These are phyloP conservation scores for Yoshiicerus persimilis DNA, from an alignment of 1,140 invertebrate genomes.

Conservation along the genomic window DNA sequence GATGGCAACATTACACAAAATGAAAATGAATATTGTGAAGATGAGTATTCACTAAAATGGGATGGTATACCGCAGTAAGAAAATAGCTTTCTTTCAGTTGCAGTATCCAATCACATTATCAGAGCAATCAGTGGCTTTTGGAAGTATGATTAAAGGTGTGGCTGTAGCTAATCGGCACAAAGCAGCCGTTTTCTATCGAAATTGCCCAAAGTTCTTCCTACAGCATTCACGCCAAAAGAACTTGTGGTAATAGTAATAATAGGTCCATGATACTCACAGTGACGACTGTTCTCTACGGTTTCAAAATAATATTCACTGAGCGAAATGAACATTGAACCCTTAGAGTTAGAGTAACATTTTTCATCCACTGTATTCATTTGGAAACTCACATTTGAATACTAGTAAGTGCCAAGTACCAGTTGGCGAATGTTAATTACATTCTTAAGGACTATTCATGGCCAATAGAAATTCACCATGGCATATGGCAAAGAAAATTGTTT, in stretches of 20 bases:
- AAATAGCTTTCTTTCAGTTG: constrained; percentile 2
- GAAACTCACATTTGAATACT: no score
- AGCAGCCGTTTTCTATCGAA: neutral
- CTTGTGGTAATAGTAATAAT: no score
- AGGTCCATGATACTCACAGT: neutral
- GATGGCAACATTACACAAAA: constrained; percentile 8
- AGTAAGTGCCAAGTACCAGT: no score
- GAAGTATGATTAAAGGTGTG: constrained; percentile 24
- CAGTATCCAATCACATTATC: constrained; percentile 29
- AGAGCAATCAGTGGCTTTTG: neutral
- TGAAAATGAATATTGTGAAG: neutral
- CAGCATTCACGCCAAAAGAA: neutral
- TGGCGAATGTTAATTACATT: neutral
- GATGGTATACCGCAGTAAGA: neutral
- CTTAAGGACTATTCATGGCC: no score
- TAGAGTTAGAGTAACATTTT: no score
- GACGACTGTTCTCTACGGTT: no score
- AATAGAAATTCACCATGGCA: no score
- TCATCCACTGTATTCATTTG: no score
- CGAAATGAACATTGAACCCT: no score
- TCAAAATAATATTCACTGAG: no score
- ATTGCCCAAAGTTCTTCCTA: neutral
- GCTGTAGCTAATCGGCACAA: constrained; percentile 5
- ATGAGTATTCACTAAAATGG: neutral
- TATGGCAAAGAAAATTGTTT: neutral